Evolutionary conservation across 2,888 invertebrate genomes (phyloP).

Genomic region (Podabrus alpinus): DNA sequence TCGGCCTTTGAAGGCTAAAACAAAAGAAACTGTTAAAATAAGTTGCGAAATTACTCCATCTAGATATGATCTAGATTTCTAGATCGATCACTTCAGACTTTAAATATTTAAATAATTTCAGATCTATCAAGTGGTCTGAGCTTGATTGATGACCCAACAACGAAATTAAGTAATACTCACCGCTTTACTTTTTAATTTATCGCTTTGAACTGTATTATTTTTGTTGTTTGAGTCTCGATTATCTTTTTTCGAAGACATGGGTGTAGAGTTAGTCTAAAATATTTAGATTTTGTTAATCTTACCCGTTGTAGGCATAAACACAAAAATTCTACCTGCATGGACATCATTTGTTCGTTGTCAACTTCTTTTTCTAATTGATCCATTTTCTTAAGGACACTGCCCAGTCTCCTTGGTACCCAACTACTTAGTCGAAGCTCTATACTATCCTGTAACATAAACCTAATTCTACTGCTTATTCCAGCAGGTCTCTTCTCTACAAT

Average conservation of each 20-base stretch:
- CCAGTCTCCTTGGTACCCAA: slow-evolving; percentile 86
- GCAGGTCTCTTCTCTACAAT: slow-evolving; percentile 68
- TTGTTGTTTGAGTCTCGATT: slow-evolving; percentile 58
- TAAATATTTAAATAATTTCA: too few relatives aligned
- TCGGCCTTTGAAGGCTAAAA: slow-evolving; percentile 55
- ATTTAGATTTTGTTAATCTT: not conserved
- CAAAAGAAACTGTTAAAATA: not conserved
- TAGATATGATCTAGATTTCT: slow-evolving; percentile 57
- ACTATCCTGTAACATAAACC: slow-evolving; percentile 70
- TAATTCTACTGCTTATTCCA: slow-evolving; percentile 67
- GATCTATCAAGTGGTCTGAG: too few relatives aligned
- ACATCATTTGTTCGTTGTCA: slow-evolving; percentile 77
- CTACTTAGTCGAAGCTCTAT: slow-evolving; percentile 81
- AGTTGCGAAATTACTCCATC: not conserved
- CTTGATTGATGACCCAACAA: slow-evolving; percentile 47
- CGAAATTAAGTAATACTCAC: slow-evolving; percentile 46
- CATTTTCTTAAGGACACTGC: slow-evolving; percentile 90
- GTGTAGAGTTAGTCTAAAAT: slow-evolving; percentile 47
- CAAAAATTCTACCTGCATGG: slow-evolving; percentile 46
- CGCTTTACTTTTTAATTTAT: slow-evolving; percentile 58
- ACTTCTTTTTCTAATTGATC: slow-evolving; percentile 92
- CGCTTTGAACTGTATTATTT: slow-evolving; percentile 50
- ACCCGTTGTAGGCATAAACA: not conserved
- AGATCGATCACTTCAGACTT: not conserved
- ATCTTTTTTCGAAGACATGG: slow-evolving; percentile 62